Evolutionary conservation across 2,797 vertebrate genomes (phyloP).

Genomic region (Chloroceryle amazona): DNA sequence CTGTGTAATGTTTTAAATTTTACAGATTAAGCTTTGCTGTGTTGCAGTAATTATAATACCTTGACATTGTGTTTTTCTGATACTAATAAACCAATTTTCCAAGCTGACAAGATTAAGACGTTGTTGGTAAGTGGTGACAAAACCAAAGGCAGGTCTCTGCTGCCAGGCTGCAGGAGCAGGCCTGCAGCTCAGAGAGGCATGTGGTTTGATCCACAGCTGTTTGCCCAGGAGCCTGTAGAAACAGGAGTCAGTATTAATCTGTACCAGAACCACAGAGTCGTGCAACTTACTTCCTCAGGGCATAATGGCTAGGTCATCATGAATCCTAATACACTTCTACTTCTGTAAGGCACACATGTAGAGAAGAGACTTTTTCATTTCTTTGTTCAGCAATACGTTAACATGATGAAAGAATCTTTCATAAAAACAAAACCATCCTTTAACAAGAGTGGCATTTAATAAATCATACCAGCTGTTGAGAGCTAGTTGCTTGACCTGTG

Average conservation of each 20-base stretch:
- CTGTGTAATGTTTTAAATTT: not conserved
- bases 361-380: not conserved
- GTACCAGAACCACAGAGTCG: fast-evolving
- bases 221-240: not conserved
- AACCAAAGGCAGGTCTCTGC: not conserved
- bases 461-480: not conserved
- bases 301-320: not conserved
- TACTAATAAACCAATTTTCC: not conserved
- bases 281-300: not conserved
- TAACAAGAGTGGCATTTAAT: not conserved
- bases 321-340: not conserved
- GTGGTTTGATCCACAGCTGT: not conserved
- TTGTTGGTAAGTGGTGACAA: not conserved
- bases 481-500: not conserved
- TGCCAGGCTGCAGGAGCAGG: not conserved
- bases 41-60: not conserved
- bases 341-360: not conserved
- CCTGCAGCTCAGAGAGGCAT: not conserved
- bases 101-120: not conserved
- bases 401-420: not conserved
- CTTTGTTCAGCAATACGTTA: fast-evolving
- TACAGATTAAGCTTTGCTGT: not conserved
- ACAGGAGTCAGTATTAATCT: not conserved
- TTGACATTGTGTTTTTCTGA: not conserved
- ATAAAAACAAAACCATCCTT: not conserved